Evolutionary conservation across 2,888 invertebrate species (phyloP).

Genomic region (Papilio demoleus): DNA sequence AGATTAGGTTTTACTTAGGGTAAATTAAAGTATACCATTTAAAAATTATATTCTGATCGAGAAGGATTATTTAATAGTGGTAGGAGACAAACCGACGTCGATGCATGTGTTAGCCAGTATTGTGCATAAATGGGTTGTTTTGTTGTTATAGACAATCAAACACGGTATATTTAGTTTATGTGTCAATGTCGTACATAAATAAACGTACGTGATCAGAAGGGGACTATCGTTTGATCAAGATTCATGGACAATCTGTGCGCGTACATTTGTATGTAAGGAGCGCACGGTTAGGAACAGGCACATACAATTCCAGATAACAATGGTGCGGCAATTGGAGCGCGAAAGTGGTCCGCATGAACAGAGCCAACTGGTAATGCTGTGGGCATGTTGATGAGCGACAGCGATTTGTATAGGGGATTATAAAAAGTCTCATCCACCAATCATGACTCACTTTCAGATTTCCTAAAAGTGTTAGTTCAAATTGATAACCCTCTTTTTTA

Average conservation of each 20-base stretch:
- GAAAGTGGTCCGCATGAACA: constrained; percentile 41
- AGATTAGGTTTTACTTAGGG: too few species aligned
- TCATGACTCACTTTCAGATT: background rate
- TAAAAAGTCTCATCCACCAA: background rate
- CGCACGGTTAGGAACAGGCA: constrained; percentile 34
- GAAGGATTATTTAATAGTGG: too few species aligned
- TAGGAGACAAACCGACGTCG: too few species aligned
- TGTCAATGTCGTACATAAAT: constrained; percentile 34
- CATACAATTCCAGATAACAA: constrained; percentile 41
- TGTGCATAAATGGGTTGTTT: background rate
- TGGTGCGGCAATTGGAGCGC: constrained; percentile 43
- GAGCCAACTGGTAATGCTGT: constrained; percentile 14
- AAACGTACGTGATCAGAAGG: constrained; percentile 35
- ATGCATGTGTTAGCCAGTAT: too few species aligned
- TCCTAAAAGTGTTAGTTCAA: too few species aligned
- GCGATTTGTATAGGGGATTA: background rate
- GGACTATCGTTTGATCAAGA: constrained; percentile 34
- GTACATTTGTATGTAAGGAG: constrained; percentile 38
- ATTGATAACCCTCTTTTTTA: too few species aligned
- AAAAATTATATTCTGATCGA: too few species aligned
- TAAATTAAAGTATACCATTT: too few species aligned
- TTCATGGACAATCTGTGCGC: constrained; percentile 39
- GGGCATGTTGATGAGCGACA: constrained; percentile 12
- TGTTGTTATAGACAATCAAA: background rate
- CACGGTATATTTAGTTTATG: constrained; percentile 9